Base-by-base conservation (phyloP, 2,888 invertebrate genomes). In the Gymnoscelis rufifasciata region DNA sequence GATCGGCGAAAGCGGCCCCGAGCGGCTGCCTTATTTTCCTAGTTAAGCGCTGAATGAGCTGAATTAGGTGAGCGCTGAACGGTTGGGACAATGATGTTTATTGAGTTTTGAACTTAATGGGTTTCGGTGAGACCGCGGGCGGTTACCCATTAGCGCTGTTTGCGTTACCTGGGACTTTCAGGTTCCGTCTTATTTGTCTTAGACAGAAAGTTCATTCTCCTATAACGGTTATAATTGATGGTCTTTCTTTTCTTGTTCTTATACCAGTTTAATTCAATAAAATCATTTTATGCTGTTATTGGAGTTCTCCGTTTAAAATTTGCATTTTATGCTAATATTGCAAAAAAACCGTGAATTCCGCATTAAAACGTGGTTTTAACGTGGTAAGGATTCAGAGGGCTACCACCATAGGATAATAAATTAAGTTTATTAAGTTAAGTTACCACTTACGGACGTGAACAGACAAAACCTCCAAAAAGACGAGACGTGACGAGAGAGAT, bases 31-130 rank as follows among this genome's bases (percentile, higher is more conserved):
- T 77, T 83, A 81, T 82, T 81, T 82, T 81, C 78, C 83, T 83
- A 82, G 83, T 80, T 83, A 82, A 82, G 81, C 81, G 81, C 44
- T 54, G 51, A 28, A 47, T 27, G 41, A 10, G 38, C 47, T 38
- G 38, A 33, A 31, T 28, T 41, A 27, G 38, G 26, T 27, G 27
- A 38, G 38, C 26, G 38, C 27, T 27, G 39, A 39, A 39, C 23
- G 28, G 39, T 33, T 15, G 38, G 47, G 79, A 84, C 83, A 83
- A 84, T 83, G 75, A 78, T 78, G 83, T 83, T 83, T 84, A 82
- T 83, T 79, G 83, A 78, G 83, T 80, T 81, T 74, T 76, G 76
- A 75, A 81, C 71, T 78, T 84, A 83, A 84, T 83, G 79, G 82
- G 76, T 75, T 76, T 71, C 68, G 71, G 71, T 67, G 70, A 60